Conservation (phyloP, 2,113 vertebrate genomes). For the Trematomus loennbergii region DNA sequence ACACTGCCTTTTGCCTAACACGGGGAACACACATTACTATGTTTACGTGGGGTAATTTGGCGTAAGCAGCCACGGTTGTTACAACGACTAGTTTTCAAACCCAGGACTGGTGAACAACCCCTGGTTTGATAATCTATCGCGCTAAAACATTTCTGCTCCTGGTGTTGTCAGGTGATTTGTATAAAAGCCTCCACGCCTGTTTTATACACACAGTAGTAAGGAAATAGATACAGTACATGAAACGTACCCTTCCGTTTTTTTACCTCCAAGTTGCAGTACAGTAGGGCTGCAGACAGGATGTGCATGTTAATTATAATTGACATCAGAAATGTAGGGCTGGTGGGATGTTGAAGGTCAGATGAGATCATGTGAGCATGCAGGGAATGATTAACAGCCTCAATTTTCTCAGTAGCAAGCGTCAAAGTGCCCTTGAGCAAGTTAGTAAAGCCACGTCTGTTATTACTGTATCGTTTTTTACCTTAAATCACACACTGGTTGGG, state of each 20-base stretch:
- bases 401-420: slow-evolving; percentile 51
- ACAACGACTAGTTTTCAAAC: slow-evolving; percentile 32
- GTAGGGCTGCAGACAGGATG: slow-evolving; percentile 31
- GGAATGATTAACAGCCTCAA: slow-evolving; percentile 69
- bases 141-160: slow-evolving; percentile 12
- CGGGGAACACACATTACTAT: slow-evolving; percentile 25
- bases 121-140: slow-evolving; percentile 26
- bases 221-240: slow-evolving; percentile 1
- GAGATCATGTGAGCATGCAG: slow-evolving; percentile 70
- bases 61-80: slow-evolving; percentile 33
- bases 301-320: slow-evolving; percentile 60
- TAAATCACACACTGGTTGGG: slow-evolving; percentile 8
- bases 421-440: slow-evolving; percentile 70
- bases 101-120: slow-evolving; percentile 1
- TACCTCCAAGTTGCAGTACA: slow-evolving; percentile 7
- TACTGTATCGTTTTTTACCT: slow-evolving; percentile 35
- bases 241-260: slow-evolving; percentile 19
- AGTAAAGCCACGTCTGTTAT: slow-evolving; percentile 36
- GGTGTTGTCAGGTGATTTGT: slow-evolving; percentile 24
- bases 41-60: slow-evolving; percentile 57
- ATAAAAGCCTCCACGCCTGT: slow-evolving; percentile 17
- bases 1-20: slow-evolving; percentile 33
- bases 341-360: slow-evolving; percentile 65
- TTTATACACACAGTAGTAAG: neutral
- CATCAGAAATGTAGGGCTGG: slow-evolving; percentile 54